Evolutionary conservation across 2,113 vertebrate genomes (phyloP).

Genomic region (Cyanistes caeruleus): DNA sequence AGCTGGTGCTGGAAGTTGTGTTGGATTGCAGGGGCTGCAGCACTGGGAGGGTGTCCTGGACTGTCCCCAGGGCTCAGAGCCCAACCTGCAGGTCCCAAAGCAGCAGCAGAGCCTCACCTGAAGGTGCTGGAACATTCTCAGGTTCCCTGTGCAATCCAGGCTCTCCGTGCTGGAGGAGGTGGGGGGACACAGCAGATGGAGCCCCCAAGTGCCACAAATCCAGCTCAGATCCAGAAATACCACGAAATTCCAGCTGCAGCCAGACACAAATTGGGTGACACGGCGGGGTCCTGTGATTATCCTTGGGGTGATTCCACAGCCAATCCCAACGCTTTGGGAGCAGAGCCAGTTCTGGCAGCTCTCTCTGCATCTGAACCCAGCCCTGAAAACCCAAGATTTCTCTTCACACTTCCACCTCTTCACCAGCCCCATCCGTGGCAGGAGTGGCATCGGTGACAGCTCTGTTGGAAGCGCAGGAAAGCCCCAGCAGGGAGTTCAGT

Average conservation of each 20-base stretch:
- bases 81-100: background rate
- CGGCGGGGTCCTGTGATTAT: background rate
- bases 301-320: accelerated
- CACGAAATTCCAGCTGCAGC: background rate
- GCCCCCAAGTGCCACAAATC: background rate
- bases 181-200: background rate
- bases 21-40: background rate
- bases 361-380: background rate
- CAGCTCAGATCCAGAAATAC: background rate
- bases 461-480: background rate
- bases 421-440: background rate
- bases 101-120: background rate
- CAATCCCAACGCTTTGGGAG: background rate
- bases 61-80: accelerated
- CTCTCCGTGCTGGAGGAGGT: accelerated
- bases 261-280: background rate
- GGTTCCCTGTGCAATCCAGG: accelerated
- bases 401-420: background rate
- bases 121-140: background rate
- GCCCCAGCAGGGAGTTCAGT: background rate
- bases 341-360: background rate
- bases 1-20: background rate
- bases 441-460: background rate
- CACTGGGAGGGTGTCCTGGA: background rate
- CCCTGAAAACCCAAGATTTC: background rate